Evolutionary conservation across 2,888 invertebrate genomes (phyloP).

Genomic region (Zele albiditarsus): DNA sequence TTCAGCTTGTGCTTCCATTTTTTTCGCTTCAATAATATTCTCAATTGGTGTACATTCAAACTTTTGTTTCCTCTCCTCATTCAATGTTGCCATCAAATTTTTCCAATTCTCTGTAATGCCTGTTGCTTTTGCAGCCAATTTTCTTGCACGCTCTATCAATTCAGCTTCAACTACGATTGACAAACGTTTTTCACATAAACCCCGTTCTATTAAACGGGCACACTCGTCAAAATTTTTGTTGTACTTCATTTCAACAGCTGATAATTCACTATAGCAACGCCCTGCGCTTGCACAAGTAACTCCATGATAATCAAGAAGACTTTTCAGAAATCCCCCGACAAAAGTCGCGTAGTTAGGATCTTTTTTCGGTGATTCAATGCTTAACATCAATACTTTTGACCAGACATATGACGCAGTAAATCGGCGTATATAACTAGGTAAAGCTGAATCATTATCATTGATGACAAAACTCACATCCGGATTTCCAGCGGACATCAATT

Average conservation of each 20-base stretch:
- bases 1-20: conserved; percentile 42
- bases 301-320: neutral
- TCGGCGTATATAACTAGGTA: conserved; percentile 61
- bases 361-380: conserved; percentile 66
- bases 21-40: conserved; percentile 47
- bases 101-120: conserved; percentile 53
- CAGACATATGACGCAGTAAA: conserved; percentile 61
- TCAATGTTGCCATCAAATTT: conserved; percentile 37
- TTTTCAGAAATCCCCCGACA: neutral
- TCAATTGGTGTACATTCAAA: conserved; percentile 30
- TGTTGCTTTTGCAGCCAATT: conserved; percentile 55
- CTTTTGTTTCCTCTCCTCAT: conserved; percentile 14
- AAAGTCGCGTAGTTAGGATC: neutral
- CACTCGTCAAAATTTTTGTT: neutral
- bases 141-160: conserved; percentile 59
- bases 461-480: neutral
- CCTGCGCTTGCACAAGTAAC: neutral
- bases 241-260: conserved; percentile 1
- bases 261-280: neutral
- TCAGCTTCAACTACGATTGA: conserved; percentile 38
- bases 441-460: conserved; percentile 25
- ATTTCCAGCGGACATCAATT: conserved; percentile 45
- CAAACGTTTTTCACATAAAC: neutral
- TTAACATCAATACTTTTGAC: conserved; percentile 64
- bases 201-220: neutral